phyloP scores from a whole-genome alignment of 2,113 vertebrate genomes.

The Rana temporaria region DNA sequence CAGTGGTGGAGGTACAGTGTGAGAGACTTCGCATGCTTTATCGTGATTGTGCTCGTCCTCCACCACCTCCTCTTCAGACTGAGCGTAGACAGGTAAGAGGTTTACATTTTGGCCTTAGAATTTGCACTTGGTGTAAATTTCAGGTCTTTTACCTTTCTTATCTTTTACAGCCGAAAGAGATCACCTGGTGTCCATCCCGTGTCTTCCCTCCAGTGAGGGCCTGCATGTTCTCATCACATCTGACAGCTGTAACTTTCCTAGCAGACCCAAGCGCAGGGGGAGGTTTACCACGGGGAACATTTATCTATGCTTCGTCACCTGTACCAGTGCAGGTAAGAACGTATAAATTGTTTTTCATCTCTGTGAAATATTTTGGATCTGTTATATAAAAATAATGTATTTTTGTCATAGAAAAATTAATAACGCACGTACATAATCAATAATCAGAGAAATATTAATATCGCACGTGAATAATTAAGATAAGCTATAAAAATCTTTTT shows the following conservation, averaged over 20 bases:
- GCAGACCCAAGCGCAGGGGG: slow-evolving; percentile 96
- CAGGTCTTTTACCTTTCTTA: background rate
- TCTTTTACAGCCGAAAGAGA: slow-evolving; percentile 87
- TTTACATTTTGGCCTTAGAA: background rate
- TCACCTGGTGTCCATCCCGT: slow-evolving; percentile 93
- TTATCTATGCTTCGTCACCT: slow-evolving; percentile 94
- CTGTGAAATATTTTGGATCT: no score
- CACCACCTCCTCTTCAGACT: slow-evolving; percentile 91
- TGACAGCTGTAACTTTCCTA: slow-evolving; percentile 94
- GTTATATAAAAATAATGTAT: no score
- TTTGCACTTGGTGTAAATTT: background rate
- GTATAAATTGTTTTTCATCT: background rate
- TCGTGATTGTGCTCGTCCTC: slow-evolving; percentile 94
- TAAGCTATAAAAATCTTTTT: no score
- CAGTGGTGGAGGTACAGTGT: slow-evolving; percentile 93
- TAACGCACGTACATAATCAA: no score
- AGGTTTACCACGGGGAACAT: slow-evolving; percentile 92
- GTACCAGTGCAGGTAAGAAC: slow-evolving; percentile 89
- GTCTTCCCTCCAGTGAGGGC: slow-evolving; percentile 96
- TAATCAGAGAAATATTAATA: no score
- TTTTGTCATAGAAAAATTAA: no score
- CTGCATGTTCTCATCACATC: slow-evolving; percentile 95
- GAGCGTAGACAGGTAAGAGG: slow-evolving; percentile 90
- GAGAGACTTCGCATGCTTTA: slow-evolving; percentile 95
- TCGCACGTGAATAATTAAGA: no score